A percentile compares a stretch with the other conserved stretches of the same genome.
phyloP scores from a whole-genome alignment of 2,113 vertebrate genomes.

The Cyprinodon brontotheroides region DNA sequence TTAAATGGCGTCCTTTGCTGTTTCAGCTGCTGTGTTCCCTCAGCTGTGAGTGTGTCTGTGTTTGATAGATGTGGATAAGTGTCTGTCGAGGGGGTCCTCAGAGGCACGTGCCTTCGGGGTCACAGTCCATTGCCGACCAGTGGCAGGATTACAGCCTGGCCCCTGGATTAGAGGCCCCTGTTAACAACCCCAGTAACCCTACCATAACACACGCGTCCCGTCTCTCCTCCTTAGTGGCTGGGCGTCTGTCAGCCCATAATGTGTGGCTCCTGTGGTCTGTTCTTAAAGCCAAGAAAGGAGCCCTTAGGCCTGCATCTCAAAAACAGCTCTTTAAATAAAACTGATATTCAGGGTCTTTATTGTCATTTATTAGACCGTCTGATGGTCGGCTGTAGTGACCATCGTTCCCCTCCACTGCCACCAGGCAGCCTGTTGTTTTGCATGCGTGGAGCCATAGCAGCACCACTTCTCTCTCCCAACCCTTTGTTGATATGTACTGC shows the following conservation, averaged over 20 bases:
- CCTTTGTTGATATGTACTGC: not conserved
- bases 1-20: slow-evolving; percentile 53
- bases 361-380: not conserved
- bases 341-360: not conserved
- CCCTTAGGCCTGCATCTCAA: not conserved
- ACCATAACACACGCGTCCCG: slow-evolving; percentile 6
- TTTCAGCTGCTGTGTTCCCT: slow-evolving; percentile 70
- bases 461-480: not conserved
- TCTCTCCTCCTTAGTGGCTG: slow-evolving; percentile 25
- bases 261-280: slow-evolving; percentile 34
- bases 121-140: slow-evolving; percentile 66
- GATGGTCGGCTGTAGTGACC: not conserved
- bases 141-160: slow-evolving; percentile 74
- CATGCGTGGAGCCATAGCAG: not conserved
- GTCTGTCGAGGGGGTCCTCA: slow-evolving; percentile 14
- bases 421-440: not conserved
- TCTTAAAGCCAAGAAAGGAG: not conserved
- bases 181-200: slow-evolving; percentile 68
- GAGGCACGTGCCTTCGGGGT: slow-evolving; percentile 73
- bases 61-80: slow-evolving; percentile 6
- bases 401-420: not conserved
- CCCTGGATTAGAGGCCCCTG: slow-evolving; percentile 72
- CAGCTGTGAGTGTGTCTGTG: slow-evolving; percentile 53
- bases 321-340: too few species aligned
- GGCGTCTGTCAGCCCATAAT: slow-evolving; percentile 50